phyloP scores from a whole-genome alignment of 2,113 vertebrate species.

The Danionella cerebrum region DNA sequence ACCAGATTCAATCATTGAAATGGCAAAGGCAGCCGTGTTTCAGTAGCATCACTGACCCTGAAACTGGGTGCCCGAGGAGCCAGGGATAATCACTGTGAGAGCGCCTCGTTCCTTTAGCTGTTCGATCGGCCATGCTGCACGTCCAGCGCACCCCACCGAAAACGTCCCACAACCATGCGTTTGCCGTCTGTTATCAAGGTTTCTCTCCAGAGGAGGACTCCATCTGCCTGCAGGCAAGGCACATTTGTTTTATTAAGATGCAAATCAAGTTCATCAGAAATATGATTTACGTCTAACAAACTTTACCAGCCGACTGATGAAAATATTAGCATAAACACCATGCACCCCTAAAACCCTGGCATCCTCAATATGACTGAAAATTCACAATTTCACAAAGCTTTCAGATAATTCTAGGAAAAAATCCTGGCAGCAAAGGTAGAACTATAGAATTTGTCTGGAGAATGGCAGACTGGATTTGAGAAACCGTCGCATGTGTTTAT shows the following conservation, averaged over 20 bases:
- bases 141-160: neutral
- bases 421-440: too few species aligned
- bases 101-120: conserved; percentile 44
- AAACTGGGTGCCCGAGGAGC: conserved; percentile 41
- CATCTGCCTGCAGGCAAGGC: conserved; percentile 15
- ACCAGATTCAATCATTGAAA: conserved; percentile 67
- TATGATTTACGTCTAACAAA: too few species aligned
- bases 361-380: too few species aligned
- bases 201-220: conserved; percentile 25
- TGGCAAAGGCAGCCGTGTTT: conserved; percentile 49
- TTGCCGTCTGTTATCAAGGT: conserved; percentile 36
- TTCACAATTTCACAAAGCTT: too few species aligned
- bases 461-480: too few species aligned
- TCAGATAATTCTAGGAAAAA: too few species aligned
- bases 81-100: conserved; percentile 56
- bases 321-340: too few species aligned
- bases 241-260: conserved; percentile 12
- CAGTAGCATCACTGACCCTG: conserved; percentile 55
- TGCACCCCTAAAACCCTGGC: too few species aligned
- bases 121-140: conserved; percentile 36
- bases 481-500: too few species aligned
- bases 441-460: too few species aligned
- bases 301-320: too few species aligned
- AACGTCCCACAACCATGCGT: neutral
- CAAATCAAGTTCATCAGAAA: too few species aligned